Evolutionary conservation across 1,140 invertebrate genomes (phyloP).

Genomic region (Campoletis sonorensis): DNA sequence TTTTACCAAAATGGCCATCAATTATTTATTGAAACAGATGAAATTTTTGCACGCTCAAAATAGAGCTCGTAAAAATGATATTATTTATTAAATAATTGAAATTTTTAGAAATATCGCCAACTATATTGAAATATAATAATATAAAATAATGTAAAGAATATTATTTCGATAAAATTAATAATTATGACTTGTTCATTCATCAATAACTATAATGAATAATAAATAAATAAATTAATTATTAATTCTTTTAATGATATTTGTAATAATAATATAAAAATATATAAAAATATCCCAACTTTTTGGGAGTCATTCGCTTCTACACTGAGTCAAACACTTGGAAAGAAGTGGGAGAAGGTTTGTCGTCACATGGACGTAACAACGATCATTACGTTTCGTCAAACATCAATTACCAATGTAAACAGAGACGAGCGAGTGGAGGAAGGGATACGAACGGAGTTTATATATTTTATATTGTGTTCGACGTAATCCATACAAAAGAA

Average conservation of each 20-base stretch:
- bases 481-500: too few relatives aligned
- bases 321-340: slow-evolving; percentile 1
- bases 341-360: not conserved
- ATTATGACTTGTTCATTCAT: too few relatives aligned
- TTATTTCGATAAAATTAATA: too few relatives aligned
- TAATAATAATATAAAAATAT: too few relatives aligned
- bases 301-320: not conserved
- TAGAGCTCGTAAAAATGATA: too few relatives aligned
- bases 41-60: too few relatives aligned
- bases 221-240: too few relatives aligned
- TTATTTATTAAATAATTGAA: not conserved
- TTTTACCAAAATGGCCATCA: not conserved
- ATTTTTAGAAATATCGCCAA: not conserved
- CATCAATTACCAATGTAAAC: slow-evolving; percentile 70
- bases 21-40: not conserved
- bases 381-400: slow-evolving; percentile 63
- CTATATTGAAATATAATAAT: too few relatives aligned
- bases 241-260: too few relatives aligned
- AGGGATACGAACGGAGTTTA: slow-evolving; percentile 23
- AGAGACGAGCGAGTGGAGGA: slow-evolving; percentile 39
- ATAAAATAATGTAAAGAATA: too few relatives aligned
- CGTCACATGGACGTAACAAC: not conserved
- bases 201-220: too few relatives aligned
- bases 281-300: too few relatives aligned
- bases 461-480: not conserved